Conservation (phyloP, 2,888 invertebrate species). For the Rhagophthalmus giganteus region DNA sequence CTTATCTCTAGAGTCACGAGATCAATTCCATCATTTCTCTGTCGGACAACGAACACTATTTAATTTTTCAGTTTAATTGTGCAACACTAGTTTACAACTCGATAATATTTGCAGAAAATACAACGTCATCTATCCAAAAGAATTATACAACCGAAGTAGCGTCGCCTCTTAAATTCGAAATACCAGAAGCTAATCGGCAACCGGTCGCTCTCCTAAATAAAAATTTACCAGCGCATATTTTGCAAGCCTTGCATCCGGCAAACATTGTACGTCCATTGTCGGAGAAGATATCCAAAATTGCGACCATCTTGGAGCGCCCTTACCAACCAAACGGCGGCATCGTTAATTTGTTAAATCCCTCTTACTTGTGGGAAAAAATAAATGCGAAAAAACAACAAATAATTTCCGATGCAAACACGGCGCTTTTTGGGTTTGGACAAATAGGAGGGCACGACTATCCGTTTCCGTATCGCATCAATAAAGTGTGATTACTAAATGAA, state of each 20-base stretch:
- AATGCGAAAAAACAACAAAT: conserved; percentile 13
- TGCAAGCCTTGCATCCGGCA: neutral
- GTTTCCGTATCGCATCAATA: conserved; percentile 14
- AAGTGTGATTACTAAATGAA: too few relatives aligned
- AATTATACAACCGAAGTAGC: too few relatives aligned
- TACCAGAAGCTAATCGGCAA: too few relatives aligned
- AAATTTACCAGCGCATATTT: neutral
- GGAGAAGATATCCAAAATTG: neutral
- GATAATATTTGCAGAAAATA: too few relatives aligned
- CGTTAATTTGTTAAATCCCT: conserved; percentile 2
- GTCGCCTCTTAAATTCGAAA: too few relatives aligned
- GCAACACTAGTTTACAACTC: too few relatives aligned
- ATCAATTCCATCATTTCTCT: too few relatives aligned
- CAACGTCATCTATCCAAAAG: too few relatives aligned
- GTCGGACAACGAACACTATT: too few relatives aligned
- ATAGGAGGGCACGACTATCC: conserved; percentile 19
- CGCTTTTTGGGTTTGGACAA: conserved; percentile 17
- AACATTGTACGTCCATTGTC: conserved; percentile 1
- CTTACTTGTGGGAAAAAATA: conserved; percentile 12
- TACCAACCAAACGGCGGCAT: conserved; percentile 5
- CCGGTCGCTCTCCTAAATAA: too few relatives aligned
- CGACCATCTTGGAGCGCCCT: neutral
- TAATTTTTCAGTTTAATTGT: too few relatives aligned
- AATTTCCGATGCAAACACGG: conserved; percentile 9
- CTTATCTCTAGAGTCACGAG: too few relatives aligned